Evolutionary conservation across 1,140 invertebrate genomes (phyloP).

Genomic region (Ceratina calcarata): DNA sequence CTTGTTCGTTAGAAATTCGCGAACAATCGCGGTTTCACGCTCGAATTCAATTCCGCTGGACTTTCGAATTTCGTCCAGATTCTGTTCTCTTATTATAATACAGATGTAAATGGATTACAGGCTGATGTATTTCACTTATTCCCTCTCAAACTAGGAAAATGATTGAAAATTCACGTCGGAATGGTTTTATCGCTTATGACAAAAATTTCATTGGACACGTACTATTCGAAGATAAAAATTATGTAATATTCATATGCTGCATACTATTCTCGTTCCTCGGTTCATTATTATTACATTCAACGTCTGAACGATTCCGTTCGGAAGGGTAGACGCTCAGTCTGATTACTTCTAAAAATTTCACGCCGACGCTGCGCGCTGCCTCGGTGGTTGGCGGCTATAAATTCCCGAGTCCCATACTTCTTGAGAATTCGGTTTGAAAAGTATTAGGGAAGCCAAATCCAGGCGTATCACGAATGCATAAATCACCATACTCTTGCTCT

Average conservation of each 20-base stretch:
- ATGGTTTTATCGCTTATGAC: too few species aligned
- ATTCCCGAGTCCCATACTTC: constrained; percentile 30
- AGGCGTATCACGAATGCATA: constrained; percentile 38
- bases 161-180: too few species aligned
- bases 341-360: constrained; percentile 40
- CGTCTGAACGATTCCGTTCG: constrained; percentile 1
- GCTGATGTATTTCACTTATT: too few species aligned
- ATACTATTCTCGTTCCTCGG: background rate
- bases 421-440: constrained; percentile 45
- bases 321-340: background rate
- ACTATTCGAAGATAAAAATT: too few species aligned
- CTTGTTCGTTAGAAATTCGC: constrained; percentile 25
- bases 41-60: background rate
- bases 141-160: too few species aligned
- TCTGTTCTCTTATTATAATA: too few species aligned
- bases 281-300: background rate
- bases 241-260: background rate
- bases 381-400: constrained; percentile 13
- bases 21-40: background rate
- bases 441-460: constrained; percentile 36
- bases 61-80: too few species aligned
- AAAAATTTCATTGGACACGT: too few species aligned
- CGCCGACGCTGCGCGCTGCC: background rate
- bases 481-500: constrained; percentile 40
- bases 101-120: too few species aligned